phyloP scores from a whole-genome alignment of 2,113 vertebrate genomes.

The Platysternon megacephalum region DNA sequence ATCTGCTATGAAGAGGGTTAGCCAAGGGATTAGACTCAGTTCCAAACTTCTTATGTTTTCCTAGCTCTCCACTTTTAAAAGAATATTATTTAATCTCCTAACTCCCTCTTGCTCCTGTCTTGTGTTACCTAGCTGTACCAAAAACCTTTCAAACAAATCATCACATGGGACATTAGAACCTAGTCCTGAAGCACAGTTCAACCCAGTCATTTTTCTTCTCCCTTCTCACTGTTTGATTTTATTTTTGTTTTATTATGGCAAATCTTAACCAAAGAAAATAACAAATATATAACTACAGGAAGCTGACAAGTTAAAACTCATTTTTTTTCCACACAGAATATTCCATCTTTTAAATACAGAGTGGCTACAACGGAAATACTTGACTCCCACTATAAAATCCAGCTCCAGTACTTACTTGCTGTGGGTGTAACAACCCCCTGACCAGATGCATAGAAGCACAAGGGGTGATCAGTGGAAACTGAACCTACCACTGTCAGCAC shows the following conservation, averaged over 20 bases:
- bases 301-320: not conserved
- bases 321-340: not conserved
- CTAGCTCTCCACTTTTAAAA: not conserved
- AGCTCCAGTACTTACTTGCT: not conserved
- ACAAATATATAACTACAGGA: not conserved
- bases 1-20: constrained; percentile 8
- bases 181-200: not conserved
- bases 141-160: not conserved
- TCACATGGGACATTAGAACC: not conserved
- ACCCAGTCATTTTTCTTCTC: not conserved
- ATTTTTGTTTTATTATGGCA: constrained; percentile 15
- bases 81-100: not conserved
- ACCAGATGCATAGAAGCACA: not conserved
- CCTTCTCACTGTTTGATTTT: not conserved
- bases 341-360: not conserved
- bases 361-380: not conserved
- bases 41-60: constrained; percentile 2
- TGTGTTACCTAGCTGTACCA: constrained; percentile 14
- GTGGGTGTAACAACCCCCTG: not conserved
- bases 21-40: not conserved
- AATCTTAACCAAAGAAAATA: not conserved
- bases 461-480: not conserved
- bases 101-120: not conserved
- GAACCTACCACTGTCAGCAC: not conserved
- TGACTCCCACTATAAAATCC: not conserved